Conservation (phyloP, 2,797 vertebrate genomes). For the Erethizon dorsatum region DNA sequence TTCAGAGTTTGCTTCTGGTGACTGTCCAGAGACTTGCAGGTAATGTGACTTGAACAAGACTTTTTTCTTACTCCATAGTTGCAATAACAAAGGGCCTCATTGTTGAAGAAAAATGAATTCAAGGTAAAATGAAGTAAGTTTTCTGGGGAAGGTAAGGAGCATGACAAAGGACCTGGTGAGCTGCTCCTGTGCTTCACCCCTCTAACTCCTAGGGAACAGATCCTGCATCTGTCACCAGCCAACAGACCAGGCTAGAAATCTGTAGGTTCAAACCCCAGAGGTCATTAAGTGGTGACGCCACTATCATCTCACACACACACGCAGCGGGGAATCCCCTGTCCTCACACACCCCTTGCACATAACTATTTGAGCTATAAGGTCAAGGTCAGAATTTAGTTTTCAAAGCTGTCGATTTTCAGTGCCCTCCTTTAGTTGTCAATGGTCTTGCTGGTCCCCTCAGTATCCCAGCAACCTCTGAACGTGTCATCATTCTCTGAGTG, state of each 20-base stretch:
- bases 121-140: conserved; percentile 15
- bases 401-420: background rate
- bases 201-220: background rate
- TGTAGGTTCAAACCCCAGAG: background rate
- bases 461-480: background rate
- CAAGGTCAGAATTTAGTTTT: background rate
- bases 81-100: background rate
- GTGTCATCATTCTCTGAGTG: background rate
- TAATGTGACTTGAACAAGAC: background rate
- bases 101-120: conserved; percentile 35
- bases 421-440: background rate
- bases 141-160: background rate
- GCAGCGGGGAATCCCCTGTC: background rate
- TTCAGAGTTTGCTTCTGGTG: conserved; percentile 34
- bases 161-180: background rate
- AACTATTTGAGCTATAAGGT: background rate
- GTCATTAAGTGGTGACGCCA: background rate
- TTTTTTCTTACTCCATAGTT: conserved; percentile 4
- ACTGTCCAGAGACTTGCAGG: conserved; percentile 7
- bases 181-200: background rate
- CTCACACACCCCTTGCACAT: background rate
- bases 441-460: background rate
- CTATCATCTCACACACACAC: background rate
- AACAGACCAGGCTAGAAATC: background rate
- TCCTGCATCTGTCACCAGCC: background rate